Conservation (phyloP, 2,797 vertebrate species). For the Typhlichthys subterraneus region DNA sequence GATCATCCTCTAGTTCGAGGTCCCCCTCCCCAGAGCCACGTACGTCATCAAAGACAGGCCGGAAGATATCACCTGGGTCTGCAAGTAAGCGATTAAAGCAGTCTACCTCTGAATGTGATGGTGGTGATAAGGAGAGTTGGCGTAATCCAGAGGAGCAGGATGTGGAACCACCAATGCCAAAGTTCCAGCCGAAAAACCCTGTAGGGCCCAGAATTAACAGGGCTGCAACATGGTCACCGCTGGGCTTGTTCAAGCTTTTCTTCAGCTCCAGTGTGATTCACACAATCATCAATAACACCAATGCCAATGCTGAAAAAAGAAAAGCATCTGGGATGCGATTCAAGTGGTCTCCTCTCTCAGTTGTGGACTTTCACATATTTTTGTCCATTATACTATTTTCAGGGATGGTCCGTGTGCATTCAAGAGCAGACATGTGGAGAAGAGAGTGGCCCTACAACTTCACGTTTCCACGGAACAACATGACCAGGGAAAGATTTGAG, state of each 20-base stretch:
- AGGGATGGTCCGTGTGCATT: constrained; percentile 19
- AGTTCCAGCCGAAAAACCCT: neutral
- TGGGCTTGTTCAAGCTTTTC: constrained; percentile 8
- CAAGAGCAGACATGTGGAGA: no score
- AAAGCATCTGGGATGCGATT: neutral
- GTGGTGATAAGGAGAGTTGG: neutral
- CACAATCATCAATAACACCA: constrained; percentile 19
- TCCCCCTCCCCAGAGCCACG: no score
- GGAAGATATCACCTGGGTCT: no score
- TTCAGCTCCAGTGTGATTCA: no score
- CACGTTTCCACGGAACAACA: no score
- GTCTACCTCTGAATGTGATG: no score
- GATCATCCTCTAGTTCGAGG: no score
- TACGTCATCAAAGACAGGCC: no score
- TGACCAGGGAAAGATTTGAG: no score
- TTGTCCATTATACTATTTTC: constrained; percentile 24
- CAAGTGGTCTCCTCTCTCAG: constrained; percentile 16
- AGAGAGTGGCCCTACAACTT: no score
- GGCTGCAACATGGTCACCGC: neutral
- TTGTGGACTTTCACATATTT: constrained; percentile 12
- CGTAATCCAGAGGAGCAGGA: neutral
- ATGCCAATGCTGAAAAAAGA: constrained; percentile 8
- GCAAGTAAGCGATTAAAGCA: no score
- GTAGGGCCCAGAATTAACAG: constrained; percentile 1
- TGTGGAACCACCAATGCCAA: neutral